Base-by-base conservation (phyloP, 2,797 vertebrate species). In the Pygocentrus nattereri region DNA sequence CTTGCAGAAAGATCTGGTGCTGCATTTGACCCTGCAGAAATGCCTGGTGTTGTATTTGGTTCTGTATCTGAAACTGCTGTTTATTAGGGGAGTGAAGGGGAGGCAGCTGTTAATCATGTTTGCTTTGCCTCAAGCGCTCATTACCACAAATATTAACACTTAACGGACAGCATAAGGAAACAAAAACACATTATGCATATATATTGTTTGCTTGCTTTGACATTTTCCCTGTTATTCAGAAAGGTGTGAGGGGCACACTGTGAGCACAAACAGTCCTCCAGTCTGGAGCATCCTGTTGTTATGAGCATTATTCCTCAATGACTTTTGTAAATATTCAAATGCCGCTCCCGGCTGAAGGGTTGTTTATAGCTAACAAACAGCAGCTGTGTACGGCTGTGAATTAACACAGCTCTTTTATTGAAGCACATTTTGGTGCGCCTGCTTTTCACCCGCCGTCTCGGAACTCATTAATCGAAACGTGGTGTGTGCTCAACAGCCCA, bases 101-200 rank as follows among this genome's bases (percentile, higher is more conserved):
- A 27, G 11, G 58, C 58, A n/a, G 21, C 67, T 62, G 77, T 58
- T 70, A 77, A 71, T 61, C 58, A 61, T 27, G 11, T 27, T 27
- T 81, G 73, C 50, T 70, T 41, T 34, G 59, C 76, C 87, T 86
- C 84, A 84, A 87, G 87, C 74, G 41, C 74, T 72, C 77, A 74
- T 81, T 79, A 68, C 44, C 61, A 67, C 79, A 80, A 80, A 79
- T 78, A 84, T 85, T 81, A 74, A 74, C 19, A 38, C 74, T 84
- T 85, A 87, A 86, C 72, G 59, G 73, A 65, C 81, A 84, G 83
- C 82, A 88, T 84, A 87, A 71, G 62, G 82, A 81, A 78, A 81
- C 52, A 67, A 76, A 82, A 81, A 72, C 78, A 85, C 85, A 85
- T 78, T 75, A 79, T 67, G 67, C 74, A 4, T 69, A 59, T 52